Conservation (phyloP, 2,797 vertebrate species). For the Chelon labrosus region DNA sequence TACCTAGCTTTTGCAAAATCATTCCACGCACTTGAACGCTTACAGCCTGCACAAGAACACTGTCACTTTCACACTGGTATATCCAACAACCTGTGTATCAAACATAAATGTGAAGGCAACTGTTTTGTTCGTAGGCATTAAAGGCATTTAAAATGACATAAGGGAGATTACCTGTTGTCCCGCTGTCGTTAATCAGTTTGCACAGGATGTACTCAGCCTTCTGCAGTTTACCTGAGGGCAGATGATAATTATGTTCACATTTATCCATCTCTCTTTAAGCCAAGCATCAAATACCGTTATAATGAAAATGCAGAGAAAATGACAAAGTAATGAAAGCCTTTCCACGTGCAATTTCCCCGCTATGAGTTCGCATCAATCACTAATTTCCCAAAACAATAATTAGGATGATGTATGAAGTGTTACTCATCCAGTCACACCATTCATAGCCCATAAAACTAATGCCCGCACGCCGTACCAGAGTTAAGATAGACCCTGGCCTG, state of each 20-base stretch:
- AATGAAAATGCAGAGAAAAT: constrained; percentile 3
- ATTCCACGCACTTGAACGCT: constrained; percentile 94
- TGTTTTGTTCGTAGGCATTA: not conserved
- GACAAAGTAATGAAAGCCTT: not conserved
- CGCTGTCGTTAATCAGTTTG: constrained; percentile 89
- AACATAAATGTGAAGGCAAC: not conserved
- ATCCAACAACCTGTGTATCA: constrained; percentile 88
- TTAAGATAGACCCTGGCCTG: constrained; percentile 91
- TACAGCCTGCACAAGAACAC: constrained; percentile 91
- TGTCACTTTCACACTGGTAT: constrained; percentile 88
- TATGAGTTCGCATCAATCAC: not conserved
- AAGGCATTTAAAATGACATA: not conserved
- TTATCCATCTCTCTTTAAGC: not conserved
- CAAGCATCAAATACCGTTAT: not conserved
- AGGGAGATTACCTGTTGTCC: constrained; percentile 86
- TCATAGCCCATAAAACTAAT: not conserved
- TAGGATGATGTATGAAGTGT: not conserved
- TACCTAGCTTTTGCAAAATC: constrained; percentile 95
- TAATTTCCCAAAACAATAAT: constrained; percentile 17
- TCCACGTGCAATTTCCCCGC: not conserved
- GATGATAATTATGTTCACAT: not conserved
- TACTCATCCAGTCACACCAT: not conserved
- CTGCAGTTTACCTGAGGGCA: constrained; percentile 90
- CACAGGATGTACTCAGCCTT: constrained; percentile 96
- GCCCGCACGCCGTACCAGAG: constrained; percentile 80